Percentiles rank a stretch among this genome's conserved stretches.
These are phyloP conservation scores for Drosophila macrospina DNA, from an alignment of 2,888 invertebrate genomes.

Conservation along the genomic window DNA sequence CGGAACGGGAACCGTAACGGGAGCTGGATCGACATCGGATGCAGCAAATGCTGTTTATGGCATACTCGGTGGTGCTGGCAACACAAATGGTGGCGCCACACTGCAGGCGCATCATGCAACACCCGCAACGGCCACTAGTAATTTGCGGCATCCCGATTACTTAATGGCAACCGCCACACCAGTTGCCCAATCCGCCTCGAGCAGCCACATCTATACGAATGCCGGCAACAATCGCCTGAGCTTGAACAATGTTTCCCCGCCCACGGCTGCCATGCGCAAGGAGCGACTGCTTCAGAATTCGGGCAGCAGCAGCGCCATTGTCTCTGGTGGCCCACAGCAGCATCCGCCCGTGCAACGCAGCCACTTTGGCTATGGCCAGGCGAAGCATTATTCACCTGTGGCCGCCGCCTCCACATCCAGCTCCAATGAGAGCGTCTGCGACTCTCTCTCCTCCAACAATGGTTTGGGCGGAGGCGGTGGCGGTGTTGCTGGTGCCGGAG, in stretches of 20 bases:
- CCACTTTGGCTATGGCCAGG: slow-evolving; percentile 81
- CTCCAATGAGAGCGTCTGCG: slow-evolving; percentile 94
- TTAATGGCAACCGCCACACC: slow-evolving; percentile 81
- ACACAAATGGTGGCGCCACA: slow-evolving; percentile 37
- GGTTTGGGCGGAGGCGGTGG: slow-evolving; percentile 81
- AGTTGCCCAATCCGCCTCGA: slow-evolving; percentile 73
- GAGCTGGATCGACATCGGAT: slow-evolving; percentile 37
- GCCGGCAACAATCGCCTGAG: slow-evolving; percentile 76
- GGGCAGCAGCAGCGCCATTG: slow-evolving; percentile 49
- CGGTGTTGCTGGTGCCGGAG: slow-evolving; percentile 79
- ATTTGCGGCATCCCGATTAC: slow-evolving; percentile 81
- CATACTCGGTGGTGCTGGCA: slow-evolving; percentile 62
- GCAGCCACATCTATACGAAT: slow-evolving; percentile 72
- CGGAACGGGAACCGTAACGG: slow-evolving; percentile 46
- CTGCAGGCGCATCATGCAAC: slow-evolving; percentile 83
- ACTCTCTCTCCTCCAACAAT: slow-evolving; percentile 88
- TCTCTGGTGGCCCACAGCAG: slow-evolving; percentile 72
- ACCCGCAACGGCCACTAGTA: slow-evolving; percentile 76
- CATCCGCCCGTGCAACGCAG: slow-evolving; percentile 80
- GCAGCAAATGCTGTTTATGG: slow-evolving; percentile 67
- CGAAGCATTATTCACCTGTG: slow-evolving; percentile 83
- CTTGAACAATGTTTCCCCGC: slow-evolving; percentile 82
- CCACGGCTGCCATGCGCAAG: slow-evolving; percentile 81
- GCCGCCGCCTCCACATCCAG: slow-evolving; percentile 89
- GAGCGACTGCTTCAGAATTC: slow-evolving; percentile 75